Base-by-base conservation (phyloP, 2,797 vertebrate species). In the Gadopsis marmoratus region DNA sequence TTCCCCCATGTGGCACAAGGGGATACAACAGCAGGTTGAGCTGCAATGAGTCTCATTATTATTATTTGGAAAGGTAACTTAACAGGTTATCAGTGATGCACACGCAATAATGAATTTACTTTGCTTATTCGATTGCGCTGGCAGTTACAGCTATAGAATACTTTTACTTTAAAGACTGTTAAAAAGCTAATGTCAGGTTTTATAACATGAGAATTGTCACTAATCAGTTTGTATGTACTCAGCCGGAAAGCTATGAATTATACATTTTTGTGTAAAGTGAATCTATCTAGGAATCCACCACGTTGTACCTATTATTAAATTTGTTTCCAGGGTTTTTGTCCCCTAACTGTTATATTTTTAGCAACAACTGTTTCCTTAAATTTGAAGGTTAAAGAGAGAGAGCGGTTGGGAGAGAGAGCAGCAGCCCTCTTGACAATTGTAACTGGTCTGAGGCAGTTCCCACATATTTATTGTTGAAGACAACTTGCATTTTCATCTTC, bases 401-500 rank as follows among this genome's bases (percentile, higher is more conserved):
- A 35, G 3, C 41, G 14, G 41, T 33, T 55, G 29, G 39, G 23
- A 55, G 43, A 19, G 31, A 29, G 19, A 61, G 61, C 5, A 31
- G 35, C 61, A 62, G 29, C 45, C 50, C 31, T 78, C 73, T 37
- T 76, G 63, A 85, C 60, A 83, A 41, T 66, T 39, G 58, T 64
- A 51, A 76, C 81, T 79, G 56, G 76, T 85, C 75, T 76, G 33
- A 58, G 74, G 79, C 71, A 79, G 76, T 76, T 81, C 79, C 66
- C 59, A 87, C 82, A 71, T 87, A 83, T 78, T 90, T 89, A 81
- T 80, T 72, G 66, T 79, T 87, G 84, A 82, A 85, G 78, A 88
- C 79, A 90, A 81, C 72, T 82, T 61, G 67, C 51, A 74, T 83
- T 90, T 88, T 91, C 79, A 91, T 91, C 68, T 86, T 75, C 55